Conservation (phyloP, 2,797 vertebrate species). For the Diplodus sargus region DNA sequence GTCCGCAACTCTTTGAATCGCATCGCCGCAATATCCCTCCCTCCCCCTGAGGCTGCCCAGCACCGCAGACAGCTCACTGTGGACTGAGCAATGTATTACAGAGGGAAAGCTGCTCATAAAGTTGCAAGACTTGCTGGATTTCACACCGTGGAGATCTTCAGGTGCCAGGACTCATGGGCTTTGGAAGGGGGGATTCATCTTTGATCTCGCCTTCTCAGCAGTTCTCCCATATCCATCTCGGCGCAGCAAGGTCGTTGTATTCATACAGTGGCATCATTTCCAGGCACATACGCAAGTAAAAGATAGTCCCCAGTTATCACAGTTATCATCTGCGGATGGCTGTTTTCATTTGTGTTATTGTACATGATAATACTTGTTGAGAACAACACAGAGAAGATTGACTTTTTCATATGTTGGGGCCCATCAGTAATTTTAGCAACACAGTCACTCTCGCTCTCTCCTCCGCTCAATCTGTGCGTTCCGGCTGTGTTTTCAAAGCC, state of each 20-base stretch:
- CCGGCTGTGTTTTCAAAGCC: slow-evolving; percentile 36
- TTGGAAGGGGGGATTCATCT: slow-evolving; percentile 55
- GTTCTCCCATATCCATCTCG: slow-evolving; percentile 42
- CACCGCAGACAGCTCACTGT: slow-evolving; percentile 37
- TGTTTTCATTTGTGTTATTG: background rate
- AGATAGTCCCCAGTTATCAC: slow-evolving; percentile 16
- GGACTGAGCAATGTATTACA: slow-evolving; percentile 62
- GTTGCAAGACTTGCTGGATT: slow-evolving; percentile 71
- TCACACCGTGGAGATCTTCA: slow-evolving; percentile 61
- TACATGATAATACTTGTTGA: slow-evolving; percentile 1
- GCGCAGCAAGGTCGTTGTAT: slow-evolving; percentile 32
- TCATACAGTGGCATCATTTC: slow-evolving; percentile 23
- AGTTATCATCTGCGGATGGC: background rate
- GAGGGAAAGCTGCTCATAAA: slow-evolving; percentile 57
- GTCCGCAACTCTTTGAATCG: slow-evolving; percentile 25
- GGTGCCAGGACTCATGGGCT: slow-evolving; percentile 63
- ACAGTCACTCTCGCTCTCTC: slow-evolving; percentile 10
- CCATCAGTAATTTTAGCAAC: slow-evolving; percentile 27
- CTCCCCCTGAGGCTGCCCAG: slow-evolving; percentile 40
- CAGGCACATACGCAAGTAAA: slow-evolving; percentile 1
- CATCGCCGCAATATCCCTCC: slow-evolving; percentile 19
- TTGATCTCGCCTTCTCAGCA: slow-evolving; percentile 70
- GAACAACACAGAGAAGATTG: background rate
- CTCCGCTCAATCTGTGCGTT: slow-evolving; percentile 11
- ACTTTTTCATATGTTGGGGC: background rate